Conservation (phyloP, 1,140 invertebrate genomes). For the Hyposmocoma kahamanoa region DNA sequence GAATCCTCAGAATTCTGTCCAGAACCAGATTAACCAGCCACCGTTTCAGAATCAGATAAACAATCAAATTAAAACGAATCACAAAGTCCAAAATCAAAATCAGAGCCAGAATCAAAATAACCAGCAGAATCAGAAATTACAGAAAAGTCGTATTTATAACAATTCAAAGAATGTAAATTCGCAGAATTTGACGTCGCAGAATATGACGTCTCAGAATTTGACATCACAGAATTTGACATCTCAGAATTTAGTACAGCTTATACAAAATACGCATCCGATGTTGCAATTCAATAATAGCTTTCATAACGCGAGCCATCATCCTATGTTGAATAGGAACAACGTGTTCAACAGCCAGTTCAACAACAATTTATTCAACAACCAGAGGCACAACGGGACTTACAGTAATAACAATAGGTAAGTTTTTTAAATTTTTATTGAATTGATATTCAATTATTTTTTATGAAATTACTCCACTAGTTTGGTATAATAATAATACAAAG, state of each 20-base stretch:
- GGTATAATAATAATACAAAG: too few species aligned
- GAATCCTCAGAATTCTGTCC: neutral
- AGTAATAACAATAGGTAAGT: constrained; percentile 40
- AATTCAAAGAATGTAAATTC: constrained; percentile 28
- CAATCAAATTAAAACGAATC: constrained; percentile 15
- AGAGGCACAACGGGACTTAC: constrained; percentile 42
- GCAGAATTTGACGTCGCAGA: constrained; percentile 24
- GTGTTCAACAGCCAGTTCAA: constrained; percentile 40
- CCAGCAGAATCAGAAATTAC: constrained; percentile 18
- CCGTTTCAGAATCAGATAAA: constrained; percentile 17
- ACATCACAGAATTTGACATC: constrained; percentile 47
- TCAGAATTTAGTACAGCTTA: constrained; percentile 71
- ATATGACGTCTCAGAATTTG: constrained; percentile 49
- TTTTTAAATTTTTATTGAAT: neutral
- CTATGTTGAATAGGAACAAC: constrained; percentile 39
- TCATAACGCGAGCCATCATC: constrained; percentile 61
- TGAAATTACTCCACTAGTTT: too few species aligned
- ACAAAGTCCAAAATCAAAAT: constrained; percentile 19
- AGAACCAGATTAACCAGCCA: constrained; percentile 18
- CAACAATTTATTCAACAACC: constrained; percentile 20
- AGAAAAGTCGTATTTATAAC: constrained; percentile 48
- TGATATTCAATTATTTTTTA: too few species aligned
- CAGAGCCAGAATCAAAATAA: neutral
- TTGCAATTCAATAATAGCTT: constrained; percentile 59
- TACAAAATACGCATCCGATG: constrained; percentile 76